These are phyloP conservation scores for Tokudaia tokunoshimensis DNA, from an alignment of 2,797 vertebrate species.

Conservation along the genomic window DNA sequence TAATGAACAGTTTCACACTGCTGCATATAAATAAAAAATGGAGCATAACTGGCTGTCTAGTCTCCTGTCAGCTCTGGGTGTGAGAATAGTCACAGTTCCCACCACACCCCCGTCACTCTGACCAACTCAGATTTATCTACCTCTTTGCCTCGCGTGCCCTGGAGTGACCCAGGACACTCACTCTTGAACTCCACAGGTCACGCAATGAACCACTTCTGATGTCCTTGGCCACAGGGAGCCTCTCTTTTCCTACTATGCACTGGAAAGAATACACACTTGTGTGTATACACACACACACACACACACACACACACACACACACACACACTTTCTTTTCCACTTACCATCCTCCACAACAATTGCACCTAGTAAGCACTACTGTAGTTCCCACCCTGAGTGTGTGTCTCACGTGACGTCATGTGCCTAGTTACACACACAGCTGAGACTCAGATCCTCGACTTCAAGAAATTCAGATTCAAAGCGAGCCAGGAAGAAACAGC, in stretches of 20 bases:
- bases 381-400: not conserved
- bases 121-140: not conserved
- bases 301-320: not conserved
- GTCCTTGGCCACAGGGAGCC: not conserved
- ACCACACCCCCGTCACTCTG: not conserved
- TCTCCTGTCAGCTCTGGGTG: not conserved
- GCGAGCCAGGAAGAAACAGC: not conserved
- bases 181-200: not conserved
- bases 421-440: not conserved
- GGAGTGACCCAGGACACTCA: not conserved
- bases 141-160: not conserved
- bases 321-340: not conserved
- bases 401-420: not conserved
- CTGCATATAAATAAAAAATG: conserved; percentile 54
- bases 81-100: not conserved
- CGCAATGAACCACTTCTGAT: not conserved
- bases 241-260: not conserved
- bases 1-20: not conserved
- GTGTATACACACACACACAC: not conserved
- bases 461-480: conserved; percentile 47
- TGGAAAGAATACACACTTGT: not conserved
- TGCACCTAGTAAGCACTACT: not conserved
- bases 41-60: conserved; percentile 31
- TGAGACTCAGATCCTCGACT: not conserved
- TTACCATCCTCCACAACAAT: not conserved